These are phyloP conservation scores for Sarcophaga carnaria DNA, from an alignment of 2,888 invertebrate species.

Conservation along the genomic window DNA sequence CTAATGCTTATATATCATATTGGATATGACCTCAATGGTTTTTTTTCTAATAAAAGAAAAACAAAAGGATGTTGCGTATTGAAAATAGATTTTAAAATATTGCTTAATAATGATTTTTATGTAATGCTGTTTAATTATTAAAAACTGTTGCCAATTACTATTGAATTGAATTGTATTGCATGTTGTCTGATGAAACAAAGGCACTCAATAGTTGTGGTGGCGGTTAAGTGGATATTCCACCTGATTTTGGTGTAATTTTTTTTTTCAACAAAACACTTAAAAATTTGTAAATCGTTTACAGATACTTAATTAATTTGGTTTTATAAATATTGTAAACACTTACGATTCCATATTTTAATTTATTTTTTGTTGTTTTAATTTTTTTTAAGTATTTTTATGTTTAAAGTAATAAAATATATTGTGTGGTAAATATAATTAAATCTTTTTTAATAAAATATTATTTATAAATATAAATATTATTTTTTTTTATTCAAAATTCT, in stretches of 20 bases:
- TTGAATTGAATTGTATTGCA: not conserved
- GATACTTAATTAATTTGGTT: not conserved
- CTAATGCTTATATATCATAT: not conserved
- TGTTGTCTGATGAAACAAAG: not conserved
- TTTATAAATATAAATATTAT: too few relatives aligned
- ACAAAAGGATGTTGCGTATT: too few relatives aligned
- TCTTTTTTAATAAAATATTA: not conserved
- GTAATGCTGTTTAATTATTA: not conserved
- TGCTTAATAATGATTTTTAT: too few relatives aligned
- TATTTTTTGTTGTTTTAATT: constrained; percentile 7
- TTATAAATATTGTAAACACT: constrained; percentile 52
- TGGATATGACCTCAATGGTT: not conserved
- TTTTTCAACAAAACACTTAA: constrained; percentile 36
- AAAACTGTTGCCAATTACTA: not conserved
- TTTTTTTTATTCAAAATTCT: not conserved
- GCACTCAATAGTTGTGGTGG: not conserved
- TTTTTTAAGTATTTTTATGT: constrained; percentile 11
- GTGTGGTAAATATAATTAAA: not conserved
- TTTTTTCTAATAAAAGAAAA: too few relatives aligned
- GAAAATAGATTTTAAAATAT: too few relatives aligned
- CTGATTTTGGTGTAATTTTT: not conserved
- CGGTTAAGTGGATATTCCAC: not conserved
- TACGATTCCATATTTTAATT: constrained; percentile 60
- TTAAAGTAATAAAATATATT: not conserved
- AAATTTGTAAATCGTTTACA: constrained; percentile 2